Evolutionary conservation across 2,113 vertebrate genomes (phyloP).

Genomic region (Rhabdomys dilectus): DNA sequence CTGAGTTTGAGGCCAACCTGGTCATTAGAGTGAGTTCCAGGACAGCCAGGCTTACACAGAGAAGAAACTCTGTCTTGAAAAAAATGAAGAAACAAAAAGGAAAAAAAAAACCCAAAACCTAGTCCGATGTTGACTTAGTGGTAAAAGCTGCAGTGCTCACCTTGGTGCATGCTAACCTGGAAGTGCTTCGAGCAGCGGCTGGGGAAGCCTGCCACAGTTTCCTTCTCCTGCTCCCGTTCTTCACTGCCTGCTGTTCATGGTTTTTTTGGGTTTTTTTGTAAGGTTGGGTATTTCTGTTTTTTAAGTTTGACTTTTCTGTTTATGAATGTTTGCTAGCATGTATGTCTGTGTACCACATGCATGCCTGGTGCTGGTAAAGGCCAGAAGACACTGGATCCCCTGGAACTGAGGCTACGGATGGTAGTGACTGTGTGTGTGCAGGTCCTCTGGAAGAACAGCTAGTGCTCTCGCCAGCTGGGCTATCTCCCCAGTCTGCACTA

Average conservation of each 20-base stretch:
- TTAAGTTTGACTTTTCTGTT: background rate
- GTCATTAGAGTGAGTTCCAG: no score
- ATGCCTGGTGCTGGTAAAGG: background rate
- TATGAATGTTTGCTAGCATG: background rate
- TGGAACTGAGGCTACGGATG: background rate
- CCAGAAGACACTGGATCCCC: background rate
- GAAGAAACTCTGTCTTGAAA: no score
- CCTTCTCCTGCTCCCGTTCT: background rate
- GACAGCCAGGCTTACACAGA: no score
- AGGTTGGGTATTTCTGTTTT: background rate
- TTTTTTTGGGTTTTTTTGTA: background rate
- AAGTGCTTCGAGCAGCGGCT: background rate
- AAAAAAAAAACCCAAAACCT: no score
- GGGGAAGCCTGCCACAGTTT: background rate
- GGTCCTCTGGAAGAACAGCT: background rate
- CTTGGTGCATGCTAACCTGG: background rate
- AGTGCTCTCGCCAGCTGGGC: background rate
- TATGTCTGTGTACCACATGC: background rate
- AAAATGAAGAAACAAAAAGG: no score
- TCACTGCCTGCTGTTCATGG: background rate
- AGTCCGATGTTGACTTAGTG: background rate
- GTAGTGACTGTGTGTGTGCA: background rate
- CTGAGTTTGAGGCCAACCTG: no score
- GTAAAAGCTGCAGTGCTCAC: background rate
- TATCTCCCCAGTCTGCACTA: background rate